These are phyloP conservation scores for Pseudopipra pipra DNA, from an alignment of 2,113 vertebrate species.

Conservation along the genomic window DNA sequence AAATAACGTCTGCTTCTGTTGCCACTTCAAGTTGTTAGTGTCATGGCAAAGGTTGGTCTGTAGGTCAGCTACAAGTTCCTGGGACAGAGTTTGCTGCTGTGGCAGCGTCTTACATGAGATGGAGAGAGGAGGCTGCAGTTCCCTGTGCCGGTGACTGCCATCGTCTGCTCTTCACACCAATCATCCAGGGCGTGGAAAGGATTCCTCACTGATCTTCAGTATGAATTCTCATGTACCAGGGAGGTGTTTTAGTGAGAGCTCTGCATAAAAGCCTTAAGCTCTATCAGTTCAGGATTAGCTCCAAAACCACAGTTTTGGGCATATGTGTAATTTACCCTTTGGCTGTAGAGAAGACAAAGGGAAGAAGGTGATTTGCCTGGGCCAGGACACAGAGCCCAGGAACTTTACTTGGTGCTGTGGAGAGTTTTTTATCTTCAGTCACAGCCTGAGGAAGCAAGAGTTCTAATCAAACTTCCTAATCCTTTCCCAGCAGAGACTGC, in stretches of 20 bases:
- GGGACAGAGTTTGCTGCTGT: not conserved
- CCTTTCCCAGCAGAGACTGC: not conserved
- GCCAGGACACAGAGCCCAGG: too few relatives aligned
- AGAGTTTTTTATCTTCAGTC: not conserved
- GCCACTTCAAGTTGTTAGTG: not conserved
- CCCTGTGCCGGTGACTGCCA: too few relatives aligned
- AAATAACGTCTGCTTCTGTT: not conserved
- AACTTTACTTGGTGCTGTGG: not conserved
- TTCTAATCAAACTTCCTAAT: not conserved
- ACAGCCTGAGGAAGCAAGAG: not conserved
- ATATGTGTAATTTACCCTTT: not conserved
- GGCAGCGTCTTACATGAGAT: not conserved
- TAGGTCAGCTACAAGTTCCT: not conserved
- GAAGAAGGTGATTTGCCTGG: not conserved
- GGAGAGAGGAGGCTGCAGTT: not conserved
- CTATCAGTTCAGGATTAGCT: not conserved
- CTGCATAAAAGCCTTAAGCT: not conserved
- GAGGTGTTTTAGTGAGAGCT: not conserved
- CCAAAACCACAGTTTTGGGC: not conserved
- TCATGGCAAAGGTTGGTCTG: not conserved
- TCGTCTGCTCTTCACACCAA: not conserved
- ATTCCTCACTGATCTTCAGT: not conserved
- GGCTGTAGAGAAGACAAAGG: not conserved
- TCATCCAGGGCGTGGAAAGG: too few relatives aligned
- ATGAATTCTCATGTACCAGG: not conserved